Evolutionary conservation across 2,797 vertebrate species (phyloP).

Genomic region (Fistularia tabacaria): DNA sequence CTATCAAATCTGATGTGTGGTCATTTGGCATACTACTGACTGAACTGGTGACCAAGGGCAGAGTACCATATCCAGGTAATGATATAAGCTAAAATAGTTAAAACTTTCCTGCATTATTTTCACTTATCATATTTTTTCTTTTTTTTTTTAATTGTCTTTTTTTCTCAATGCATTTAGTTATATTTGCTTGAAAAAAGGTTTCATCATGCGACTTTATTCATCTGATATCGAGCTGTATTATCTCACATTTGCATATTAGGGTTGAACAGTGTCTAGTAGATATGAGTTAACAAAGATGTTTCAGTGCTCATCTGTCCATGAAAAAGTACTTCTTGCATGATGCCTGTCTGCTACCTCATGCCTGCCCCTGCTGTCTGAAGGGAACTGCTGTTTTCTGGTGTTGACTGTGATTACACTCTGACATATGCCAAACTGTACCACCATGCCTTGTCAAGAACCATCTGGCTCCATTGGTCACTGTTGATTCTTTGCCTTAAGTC

Average conservation of each 20-base stretch:
- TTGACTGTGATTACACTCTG: conserved; percentile 46
- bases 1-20: conserved; percentile 98
- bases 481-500: conserved; percentile 33
- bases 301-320: conserved; percentile 18
- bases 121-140: no score
- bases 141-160: neutral
- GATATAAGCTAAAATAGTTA: no score
- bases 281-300: conserved; percentile 37
- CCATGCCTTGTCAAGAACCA: conserved; percentile 52
- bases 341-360: neutral
- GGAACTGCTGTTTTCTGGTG: conserved; percentile 13
- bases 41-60: conserved; percentile 94
- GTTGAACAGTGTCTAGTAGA: conserved; percentile 17
- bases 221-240: conserved; percentile 10
- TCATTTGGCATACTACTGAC: conserved; percentile 97
- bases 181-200: conserved; percentile 1
- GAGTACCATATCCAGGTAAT: conserved; percentile 94
- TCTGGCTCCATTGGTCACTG: conserved; percentile 54
- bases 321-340: conserved; percentile 17
- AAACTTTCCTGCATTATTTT: no score
- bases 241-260: conserved; percentile 22
- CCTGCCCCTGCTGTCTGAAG: conserved; percentile 46
- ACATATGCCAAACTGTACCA: conserved; percentile 64
- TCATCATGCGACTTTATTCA: conserved; percentile 2
- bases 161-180: neutral